phyloP scores from a whole-genome alignment of 2,113 vertebrate species.

The Scopus umbretta region DNA sequence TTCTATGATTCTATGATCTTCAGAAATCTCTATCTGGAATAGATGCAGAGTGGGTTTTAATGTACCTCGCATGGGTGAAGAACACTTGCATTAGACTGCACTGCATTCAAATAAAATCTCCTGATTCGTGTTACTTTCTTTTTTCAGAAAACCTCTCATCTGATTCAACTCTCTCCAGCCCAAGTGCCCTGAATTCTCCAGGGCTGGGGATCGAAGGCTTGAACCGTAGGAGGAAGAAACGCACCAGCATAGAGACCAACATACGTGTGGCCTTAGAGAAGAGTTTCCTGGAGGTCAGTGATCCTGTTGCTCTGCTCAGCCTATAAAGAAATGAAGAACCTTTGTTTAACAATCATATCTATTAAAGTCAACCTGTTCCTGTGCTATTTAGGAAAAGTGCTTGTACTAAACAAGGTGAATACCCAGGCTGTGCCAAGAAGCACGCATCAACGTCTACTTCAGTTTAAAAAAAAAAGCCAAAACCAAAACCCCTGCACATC shows the following conservation, averaged over 20 bases:
- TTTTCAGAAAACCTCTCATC: slow-evolving; percentile 95
- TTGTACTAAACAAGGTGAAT: neutral
- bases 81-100: neutral
- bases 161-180: slow-evolving; percentile 93
- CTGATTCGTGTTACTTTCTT: slow-evolving; percentile 15
- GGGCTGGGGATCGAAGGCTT: slow-evolving; percentile 93
- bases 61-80: neutral
- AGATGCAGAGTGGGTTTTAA: neutral
- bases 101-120: neutral
- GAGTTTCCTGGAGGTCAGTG: slow-evolving; percentile 97
- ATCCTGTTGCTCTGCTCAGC: neutral
- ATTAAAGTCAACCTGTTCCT: neutral
- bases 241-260: slow-evolving; percentile 99
- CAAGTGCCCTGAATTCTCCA: slow-evolving; percentile 91
- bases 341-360: neutral
- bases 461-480: neutral
- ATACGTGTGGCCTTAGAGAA: slow-evolving; percentile 99
- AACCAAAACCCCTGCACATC: neutral
- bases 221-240: slow-evolving; percentile 98
- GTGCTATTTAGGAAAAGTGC: neutral
- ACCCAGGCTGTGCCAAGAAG: neutral
- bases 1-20: too few relatives aligned
- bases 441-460: rapidly evolving
- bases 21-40: neutral
- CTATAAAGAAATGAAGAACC: neutral